These are phyloP conservation scores for Eristalinus sepulchralis DNA, from an alignment of 2,888 invertebrate genomes.

Conservation along the genomic window DNA sequence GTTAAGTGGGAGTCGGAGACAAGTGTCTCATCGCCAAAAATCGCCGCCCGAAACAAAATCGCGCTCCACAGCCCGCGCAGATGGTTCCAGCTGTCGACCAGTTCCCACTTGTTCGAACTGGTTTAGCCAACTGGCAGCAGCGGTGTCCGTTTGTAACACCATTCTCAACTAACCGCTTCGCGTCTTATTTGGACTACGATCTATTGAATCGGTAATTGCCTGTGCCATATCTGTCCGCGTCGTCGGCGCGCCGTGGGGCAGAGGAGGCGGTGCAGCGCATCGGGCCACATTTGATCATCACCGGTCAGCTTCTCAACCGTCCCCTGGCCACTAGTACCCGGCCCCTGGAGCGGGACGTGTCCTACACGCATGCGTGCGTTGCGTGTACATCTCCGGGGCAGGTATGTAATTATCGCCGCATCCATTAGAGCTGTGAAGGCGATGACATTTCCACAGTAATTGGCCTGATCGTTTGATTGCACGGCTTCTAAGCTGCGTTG, in stretches of 20 bases:
- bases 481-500: neutral
- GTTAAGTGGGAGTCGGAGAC: neutral
- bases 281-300: conserved; percentile 37
- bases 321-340: neutral
- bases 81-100: neutral
- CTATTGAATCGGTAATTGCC: conserved; percentile 42
- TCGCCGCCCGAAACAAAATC: neutral
- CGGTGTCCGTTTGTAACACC: conserved; percentile 44
- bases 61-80: neutral
- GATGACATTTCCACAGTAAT: conserved; percentile 69
- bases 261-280: conserved; percentile 4
- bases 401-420: conserved; percentile 58
- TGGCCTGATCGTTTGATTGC: conserved; percentile 41
- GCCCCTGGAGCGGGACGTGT: conserved; percentile 20
- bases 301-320: conserved; percentile 23
- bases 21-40: neutral
- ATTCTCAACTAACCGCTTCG: conserved; percentile 29
- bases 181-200: conserved; percentile 49
- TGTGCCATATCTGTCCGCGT: conserved; percentile 46
- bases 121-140: conserved; percentile 24
- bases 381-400: conserved; percentile 36
- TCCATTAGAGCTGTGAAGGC: conserved; percentile 54
- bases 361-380: conserved; percentile 51
- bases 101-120: conserved; percentile 1
- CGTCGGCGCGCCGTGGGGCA: neutral